These are phyloP conservation scores for Battus philenor DNA, from an alignment of 1,140 invertebrate species.

Conservation along the genomic window DNA sequence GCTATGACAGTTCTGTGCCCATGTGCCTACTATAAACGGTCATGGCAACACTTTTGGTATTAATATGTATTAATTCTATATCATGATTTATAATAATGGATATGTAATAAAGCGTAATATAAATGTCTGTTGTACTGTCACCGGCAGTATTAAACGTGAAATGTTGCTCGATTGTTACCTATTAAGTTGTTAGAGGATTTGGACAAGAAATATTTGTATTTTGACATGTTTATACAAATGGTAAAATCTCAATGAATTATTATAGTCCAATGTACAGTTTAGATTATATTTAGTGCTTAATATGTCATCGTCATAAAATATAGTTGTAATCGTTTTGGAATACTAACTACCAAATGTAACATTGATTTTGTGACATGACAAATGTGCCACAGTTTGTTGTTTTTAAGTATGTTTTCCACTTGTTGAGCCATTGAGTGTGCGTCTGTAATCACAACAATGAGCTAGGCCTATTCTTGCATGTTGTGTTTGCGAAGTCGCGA, in stretches of 20 bases:
- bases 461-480: conserved; percentile 3
- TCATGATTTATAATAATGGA: conserved; percentile 6
- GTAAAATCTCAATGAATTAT: conserved; percentile 71
- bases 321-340: conserved; percentile 58
- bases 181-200: conserved; percentile 58
- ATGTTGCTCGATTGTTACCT: conserved; percentile 68
- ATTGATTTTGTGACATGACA: conserved; percentile 51
- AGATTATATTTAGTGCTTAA: conserved; percentile 65
- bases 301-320: conserved; percentile 55
- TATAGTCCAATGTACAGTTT: conserved; percentile 73
- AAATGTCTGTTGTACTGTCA: conserved; percentile 42
- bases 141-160: conserved; percentile 62
- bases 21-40: too few species aligned
- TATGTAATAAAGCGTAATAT: conserved; percentile 17
- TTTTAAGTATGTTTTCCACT: conserved; percentile 6
- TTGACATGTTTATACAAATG: conserved; percentile 73
- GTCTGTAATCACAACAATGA: background rate
- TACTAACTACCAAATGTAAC: conserved; percentile 61
- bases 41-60: too few species aligned
- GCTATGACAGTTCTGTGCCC: too few species aligned
- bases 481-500: background rate
- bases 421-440: background rate
- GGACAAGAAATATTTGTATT: conserved; percentile 70
- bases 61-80: too few species aligned
- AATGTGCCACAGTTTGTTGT: conserved; percentile 31